Evolutionary conservation across 1,140 invertebrate genomes (phyloP), one percentile per base, ranked within the genome.

Genomic region (Drosophila kikkawai): DNA sequence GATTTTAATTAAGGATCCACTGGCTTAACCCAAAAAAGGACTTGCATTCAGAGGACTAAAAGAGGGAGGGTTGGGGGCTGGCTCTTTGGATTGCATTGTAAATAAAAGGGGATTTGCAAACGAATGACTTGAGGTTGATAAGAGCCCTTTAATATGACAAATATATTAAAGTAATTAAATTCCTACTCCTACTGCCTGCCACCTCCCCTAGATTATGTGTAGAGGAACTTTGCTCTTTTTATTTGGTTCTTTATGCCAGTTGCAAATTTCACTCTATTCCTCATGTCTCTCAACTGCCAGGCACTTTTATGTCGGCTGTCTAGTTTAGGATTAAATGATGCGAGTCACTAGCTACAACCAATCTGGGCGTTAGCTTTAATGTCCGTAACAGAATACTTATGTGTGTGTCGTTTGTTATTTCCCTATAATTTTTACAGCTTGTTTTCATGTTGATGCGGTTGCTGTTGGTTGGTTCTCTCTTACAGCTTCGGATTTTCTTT

Each of bases 381-480:
- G 69, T 42, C 55, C 37, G 67, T 71, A 71, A 73, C 51, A 71
- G 50, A 57, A 75, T 71, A 47, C 48, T 55, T 48, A 60, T 57
- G 64, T 53, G 67, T 66, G 59, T 69, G 70, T 67, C 77, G 74
- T 84, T 73, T 70, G 77, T 74, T 66, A 75, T 87, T 87, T 84
- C 45, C 84, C 74, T 88, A 80, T 87, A 83, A 87, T 87, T 87
- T 87, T 80, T 87, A 87, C 84, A 79, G 84, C 85, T 88, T 87
- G 84, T 87, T 88, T 65, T 63, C 47, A 50, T 82, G 74, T 64
- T 42, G 47, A 59, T 83, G 64, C 51, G 69, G 80, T 71, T 64
- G 45, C 45, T 48, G 57, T n/a, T 63, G 42, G 34, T 41, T 29
- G 26, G 37, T 29, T 32, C 44, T 55, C 64, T 41, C 44, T 22